Evolutionary conservation across 2,888 invertebrate species (phyloP).

Genomic region (Caenorhabditis virilis): DNA sequence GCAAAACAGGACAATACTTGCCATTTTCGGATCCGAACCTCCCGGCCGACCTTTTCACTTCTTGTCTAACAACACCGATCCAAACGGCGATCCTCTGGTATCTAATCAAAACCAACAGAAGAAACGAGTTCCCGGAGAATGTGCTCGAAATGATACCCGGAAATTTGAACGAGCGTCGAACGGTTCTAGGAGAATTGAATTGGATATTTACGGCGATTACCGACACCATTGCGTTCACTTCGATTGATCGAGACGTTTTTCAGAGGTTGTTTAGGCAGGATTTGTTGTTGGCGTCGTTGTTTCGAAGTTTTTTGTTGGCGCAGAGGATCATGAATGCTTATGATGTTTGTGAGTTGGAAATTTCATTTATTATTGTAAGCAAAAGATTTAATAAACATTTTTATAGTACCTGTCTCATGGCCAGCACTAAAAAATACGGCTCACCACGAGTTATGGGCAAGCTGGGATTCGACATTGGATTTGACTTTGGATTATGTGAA

Average conservation of each 20-base stretch:
- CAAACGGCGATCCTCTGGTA: constrained; percentile 74
- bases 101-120: constrained; percentile 54
- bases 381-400: not conserved
- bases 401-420: constrained; percentile 74
- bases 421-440: constrained; percentile 90
- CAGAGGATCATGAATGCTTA: constrained; percentile 89
- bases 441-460: constrained; percentile 76
- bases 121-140: constrained; percentile 53
- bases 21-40: constrained; percentile 92
- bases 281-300: constrained; percentile 93
- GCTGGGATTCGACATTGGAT: constrained; percentile 97
- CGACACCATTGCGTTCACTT: constrained; percentile 99
- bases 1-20: constrained; percentile 86
- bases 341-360: constrained; percentile 78
- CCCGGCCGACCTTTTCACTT: constrained; percentile 95
- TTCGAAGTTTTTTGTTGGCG: constrained; percentile 93
- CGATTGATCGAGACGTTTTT: constrained; percentile 86
- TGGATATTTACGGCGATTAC: constrained; percentile 99
- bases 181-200: constrained; percentile 97
- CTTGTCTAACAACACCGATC: constrained; percentile 96
- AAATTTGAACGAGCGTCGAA: constrained; percentile 79
- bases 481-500: constrained; percentile 79
- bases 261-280: constrained; percentile 91
- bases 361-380: too few relatives aligned
- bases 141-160: constrained; percentile 83